phyloP scores from a whole-genome alignment of 2,888 invertebrate genomes.

The Boloria euphrosyne region DNA sequence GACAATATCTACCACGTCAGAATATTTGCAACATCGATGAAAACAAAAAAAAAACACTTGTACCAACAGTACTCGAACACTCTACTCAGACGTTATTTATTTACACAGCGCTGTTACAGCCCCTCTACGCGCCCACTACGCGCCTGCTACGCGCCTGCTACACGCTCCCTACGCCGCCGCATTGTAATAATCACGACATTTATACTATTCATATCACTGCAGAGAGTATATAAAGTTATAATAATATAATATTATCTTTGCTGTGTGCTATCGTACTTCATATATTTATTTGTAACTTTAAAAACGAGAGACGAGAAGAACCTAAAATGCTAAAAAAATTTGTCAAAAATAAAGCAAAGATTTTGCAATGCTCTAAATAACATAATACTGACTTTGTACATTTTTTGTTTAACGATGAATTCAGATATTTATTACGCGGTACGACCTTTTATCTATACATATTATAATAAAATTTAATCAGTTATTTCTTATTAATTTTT shows the following conservation, averaged over 20 bases:
- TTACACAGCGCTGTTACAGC: conserved; percentile 6
- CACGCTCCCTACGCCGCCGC: conserved; percentile 11
- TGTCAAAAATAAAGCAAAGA: no score
- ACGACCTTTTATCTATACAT: no score
- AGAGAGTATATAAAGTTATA: conserved; percentile 17
- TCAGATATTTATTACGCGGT: no score
- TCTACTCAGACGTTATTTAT: conserved; percentile 21
- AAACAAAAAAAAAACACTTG: neutral
- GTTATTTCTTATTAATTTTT: no score
- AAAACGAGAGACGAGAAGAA: no score
- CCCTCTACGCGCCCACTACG: conserved; percentile 3
- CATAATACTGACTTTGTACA: no score
- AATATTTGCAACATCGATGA: neutral
- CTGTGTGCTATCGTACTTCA: neutral
- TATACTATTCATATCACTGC: conserved; percentile 21
- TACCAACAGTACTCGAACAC: conserved; percentile 9
- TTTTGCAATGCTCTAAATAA: no score
- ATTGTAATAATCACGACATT: conserved; percentile 22
- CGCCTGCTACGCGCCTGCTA: conserved; percentile 1
- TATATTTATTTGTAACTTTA: neutral
- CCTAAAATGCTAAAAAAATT: no score
- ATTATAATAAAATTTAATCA: no score
- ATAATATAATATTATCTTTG: conserved; percentile 16
- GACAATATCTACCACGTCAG: neutral
- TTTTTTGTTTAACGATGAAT: no score